Base-by-base conservation (phyloP, 2,888 invertebrate genomes). In the Lutraria lutraria region DNA sequence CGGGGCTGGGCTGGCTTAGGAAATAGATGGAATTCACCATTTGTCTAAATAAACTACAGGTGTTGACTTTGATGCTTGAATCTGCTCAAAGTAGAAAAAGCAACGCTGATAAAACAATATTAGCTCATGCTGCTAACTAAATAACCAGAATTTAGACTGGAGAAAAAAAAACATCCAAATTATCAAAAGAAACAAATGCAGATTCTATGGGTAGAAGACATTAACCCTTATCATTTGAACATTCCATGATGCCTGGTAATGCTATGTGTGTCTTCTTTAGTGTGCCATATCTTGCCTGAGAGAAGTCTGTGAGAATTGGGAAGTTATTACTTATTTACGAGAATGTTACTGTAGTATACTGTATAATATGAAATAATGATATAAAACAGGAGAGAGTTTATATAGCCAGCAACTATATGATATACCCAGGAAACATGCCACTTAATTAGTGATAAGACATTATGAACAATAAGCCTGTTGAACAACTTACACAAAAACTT, bases 281-380 rank as follows among this genome's bases (percentile, higher is more conserved):
- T 6, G 8, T 19, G 76, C 34, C n/a, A n/a, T 31, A 76, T 76
- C 15, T 31, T 34, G 29, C 76, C 76, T 76, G 76, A 6, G 76
- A 76, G 34, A 76, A 31, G 76, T 76, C 76, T 76, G 76, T 76
- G 76, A 76, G 76, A 76, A 76, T 34, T 15, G 16, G 19, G 34
- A 76, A 76, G 31, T 76, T 76, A 76, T 76, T 31, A 34, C 76
- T 4, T 76, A 76, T 76, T 76, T 76, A 68, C 25, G 63, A 68
- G 63, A 53, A 25, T 29, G 52, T 72, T 72, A 72, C 52, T n/a
- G 72, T 84, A 16, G 52, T 31, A 29, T 52, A 34, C 72, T 25
- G 79, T 85, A 54, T 85, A 79, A 56, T 85, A 31, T 85, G 54
- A 53, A 29, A 54, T 85, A 76, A 53, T 72, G 85, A 85, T 53